phyloP scores from a whole-genome alignment of 2,113 vertebrate species.

The Daubentonia madagascariensis region DNA sequence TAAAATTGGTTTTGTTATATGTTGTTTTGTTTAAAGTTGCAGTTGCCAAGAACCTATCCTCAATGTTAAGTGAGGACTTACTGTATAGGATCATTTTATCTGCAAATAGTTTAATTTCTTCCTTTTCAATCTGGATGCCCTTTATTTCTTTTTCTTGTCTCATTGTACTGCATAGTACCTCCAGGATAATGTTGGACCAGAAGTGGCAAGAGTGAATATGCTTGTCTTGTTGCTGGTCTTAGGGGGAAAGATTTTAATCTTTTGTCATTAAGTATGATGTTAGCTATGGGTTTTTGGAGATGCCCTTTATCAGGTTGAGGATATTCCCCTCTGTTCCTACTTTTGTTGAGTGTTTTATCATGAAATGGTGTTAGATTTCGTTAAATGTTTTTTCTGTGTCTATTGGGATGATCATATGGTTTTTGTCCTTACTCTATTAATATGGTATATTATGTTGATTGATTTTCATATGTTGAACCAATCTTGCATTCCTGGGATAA shows the following conservation, averaged over 20 bases:
- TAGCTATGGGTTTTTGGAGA: neutral
- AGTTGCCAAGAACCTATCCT: neutral
- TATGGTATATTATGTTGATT: neutral
- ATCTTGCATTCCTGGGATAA: neutral
- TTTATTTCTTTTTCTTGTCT: neutral
- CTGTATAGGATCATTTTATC: neutral
- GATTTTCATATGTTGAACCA: neutral
- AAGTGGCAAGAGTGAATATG: neutral
- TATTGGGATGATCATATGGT: neutral
- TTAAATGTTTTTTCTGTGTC: neutral
- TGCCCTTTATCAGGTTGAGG: neutral
- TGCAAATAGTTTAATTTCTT: conserved; percentile 25
- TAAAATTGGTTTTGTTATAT: neutral
- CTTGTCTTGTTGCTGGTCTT: neutral
- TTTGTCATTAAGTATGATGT: neutral
- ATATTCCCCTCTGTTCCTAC: neutral
- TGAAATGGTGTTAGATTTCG: neutral
- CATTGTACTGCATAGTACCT: neutral
- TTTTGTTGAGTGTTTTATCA: neutral
- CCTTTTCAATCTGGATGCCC: neutral
- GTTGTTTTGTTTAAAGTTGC: neutral
- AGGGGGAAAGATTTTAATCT: neutral
- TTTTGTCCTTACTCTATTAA: neutral
- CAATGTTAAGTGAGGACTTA: neutral
- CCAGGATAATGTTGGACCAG: neutral